phyloP scores from a whole-genome alignment of 2,113 vertebrate species.

The Phycodurus eques region DNA sequence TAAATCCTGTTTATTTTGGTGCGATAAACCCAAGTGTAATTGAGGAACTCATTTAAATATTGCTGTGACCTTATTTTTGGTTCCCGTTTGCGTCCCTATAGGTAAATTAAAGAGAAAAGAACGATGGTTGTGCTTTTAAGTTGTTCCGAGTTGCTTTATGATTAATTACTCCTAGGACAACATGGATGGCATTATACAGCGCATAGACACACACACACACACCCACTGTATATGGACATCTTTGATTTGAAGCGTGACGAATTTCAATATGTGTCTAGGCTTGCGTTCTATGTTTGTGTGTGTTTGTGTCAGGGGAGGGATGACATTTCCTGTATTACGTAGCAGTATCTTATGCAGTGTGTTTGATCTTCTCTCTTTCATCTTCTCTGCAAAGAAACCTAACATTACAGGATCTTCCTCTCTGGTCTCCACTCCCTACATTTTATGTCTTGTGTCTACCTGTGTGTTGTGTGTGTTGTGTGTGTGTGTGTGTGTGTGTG shows the following conservation, averaged over 20 bases:
- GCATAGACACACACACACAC: neutral
- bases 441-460: constrained; percentile 33
- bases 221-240: neutral
- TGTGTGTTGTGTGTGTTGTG: constrained; percentile 1
- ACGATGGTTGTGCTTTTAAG: constrained; percentile 3
- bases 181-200: constrained; percentile 17
- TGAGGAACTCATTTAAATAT: constrained; percentile 27
- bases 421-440: constrained; percentile 39
- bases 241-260: constrained; percentile 23
- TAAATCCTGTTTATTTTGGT: constrained; percentile 15
- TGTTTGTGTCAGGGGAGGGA: constrained; percentile 22
- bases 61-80: constrained; percentile 32
- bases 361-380: constrained; percentile 71
- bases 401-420: constrained; percentile 60
- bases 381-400: constrained; percentile 69
- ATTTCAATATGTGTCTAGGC: constrained; percentile 20
- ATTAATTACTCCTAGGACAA: constrained; percentile 43
- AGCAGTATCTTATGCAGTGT: constrained; percentile 18
- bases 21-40: constrained; percentile 24
- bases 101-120: constrained; percentile 5
- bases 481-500: neutral
- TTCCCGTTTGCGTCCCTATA: constrained; percentile 9
- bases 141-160: constrained; percentile 20
- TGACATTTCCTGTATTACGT: constrained; percentile 68
- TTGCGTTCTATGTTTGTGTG: constrained; percentile 16